Evolutionary conservation across 1,140 invertebrate genomes (phyloP), one percentile per base, ranked within the genome.

Genomic region (Papilio helenus): DNA sequence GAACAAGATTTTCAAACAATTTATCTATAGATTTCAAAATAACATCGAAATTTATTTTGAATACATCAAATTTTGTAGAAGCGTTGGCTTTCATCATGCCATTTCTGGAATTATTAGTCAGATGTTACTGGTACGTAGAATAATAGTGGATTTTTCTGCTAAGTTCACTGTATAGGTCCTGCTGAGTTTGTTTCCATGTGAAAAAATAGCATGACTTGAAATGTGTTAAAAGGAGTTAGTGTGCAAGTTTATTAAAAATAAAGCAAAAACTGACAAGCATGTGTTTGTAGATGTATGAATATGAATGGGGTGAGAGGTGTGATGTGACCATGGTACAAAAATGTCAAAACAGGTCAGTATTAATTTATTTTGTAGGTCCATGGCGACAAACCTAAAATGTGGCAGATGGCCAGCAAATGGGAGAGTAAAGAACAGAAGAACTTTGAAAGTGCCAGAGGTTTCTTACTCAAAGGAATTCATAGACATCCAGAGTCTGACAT

Each of bases 401-500:
- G 97, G 97, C 95, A 96, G 58, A 87, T 96, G 79, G 97, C 97
- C 9, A 97, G 97, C 18, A 96, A 96, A 84, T 97, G 96, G 96
- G 97, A 98, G 92, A 95, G 96, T 82, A 96, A 97, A 88, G 96
- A 97, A 81, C 96, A 95, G 81, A 94, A 96, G 20, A 96, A 96
- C 84, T 84, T 95, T 8, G 95, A 97, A n/a, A 96, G 93, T 87
- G 97, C 97, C 26, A 94, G 96, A 82, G 95, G 94, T 76, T 95
- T 96, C 82, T 89, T 97, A 14, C 92, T 97, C 46, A 95, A 96
- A 88, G 97, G 96, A 3, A 91, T 98, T 49, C 95, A 96, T 78
- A 95, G 96, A 86, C 96, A 97, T 89, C 95, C 96, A 26, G 92
- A 96, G 34, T 96, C 96, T 9, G 92, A 95, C 82, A 85, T 95